Percentiles rank a stretch among this genome's conserved stretches.
Evolutionary conservation across 2,113 vertebrate genomes (phyloP).

Genomic region (Rousettus leschenaultii): DNA sequence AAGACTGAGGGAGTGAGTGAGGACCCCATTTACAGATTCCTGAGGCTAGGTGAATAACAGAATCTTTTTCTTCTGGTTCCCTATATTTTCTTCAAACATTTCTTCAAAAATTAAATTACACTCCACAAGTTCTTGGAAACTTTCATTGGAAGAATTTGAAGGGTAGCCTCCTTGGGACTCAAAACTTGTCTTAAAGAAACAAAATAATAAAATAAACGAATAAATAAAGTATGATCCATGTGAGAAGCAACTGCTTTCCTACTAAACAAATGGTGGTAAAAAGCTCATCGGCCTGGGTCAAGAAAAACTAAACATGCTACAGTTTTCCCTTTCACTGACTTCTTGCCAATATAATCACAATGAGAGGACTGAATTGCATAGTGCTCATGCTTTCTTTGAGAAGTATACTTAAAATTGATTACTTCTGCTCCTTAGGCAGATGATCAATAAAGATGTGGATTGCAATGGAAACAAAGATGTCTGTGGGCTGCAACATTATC

Average conservation of each 20-base stretch:
- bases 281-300: neutral
- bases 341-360: slow-evolving; percentile 80
- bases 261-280: slow-evolving; percentile 4
- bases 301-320: slow-evolving; percentile 29
- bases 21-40: neutral
- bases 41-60: neutral
- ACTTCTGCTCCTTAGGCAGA: slow-evolving; percentile 86
- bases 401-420: slow-evolving; percentile 94
- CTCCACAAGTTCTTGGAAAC: neutral
- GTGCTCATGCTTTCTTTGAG: slow-evolving; percentile 71
- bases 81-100: neutral
- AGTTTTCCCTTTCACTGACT: slow-evolving; percentile 62
- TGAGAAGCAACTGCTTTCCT: neutral
- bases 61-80: neutral
- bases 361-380: slow-evolving; percentile 59
- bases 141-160: neutral
- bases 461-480: slow-evolving; percentile 86
- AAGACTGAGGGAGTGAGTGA: rapidly evolving
- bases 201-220: neutral
- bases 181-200: neutral
- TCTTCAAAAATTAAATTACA: neutral
- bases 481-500: slow-evolving; percentile 86
- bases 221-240: neutral
- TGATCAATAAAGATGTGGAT: slow-evolving; percentile 91
- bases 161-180: neutral